These are phyloP conservation scores for Drosophila pruinosa DNA, from an alignment of 1,140 invertebrate species.

Conservation along the genomic window DNA sequence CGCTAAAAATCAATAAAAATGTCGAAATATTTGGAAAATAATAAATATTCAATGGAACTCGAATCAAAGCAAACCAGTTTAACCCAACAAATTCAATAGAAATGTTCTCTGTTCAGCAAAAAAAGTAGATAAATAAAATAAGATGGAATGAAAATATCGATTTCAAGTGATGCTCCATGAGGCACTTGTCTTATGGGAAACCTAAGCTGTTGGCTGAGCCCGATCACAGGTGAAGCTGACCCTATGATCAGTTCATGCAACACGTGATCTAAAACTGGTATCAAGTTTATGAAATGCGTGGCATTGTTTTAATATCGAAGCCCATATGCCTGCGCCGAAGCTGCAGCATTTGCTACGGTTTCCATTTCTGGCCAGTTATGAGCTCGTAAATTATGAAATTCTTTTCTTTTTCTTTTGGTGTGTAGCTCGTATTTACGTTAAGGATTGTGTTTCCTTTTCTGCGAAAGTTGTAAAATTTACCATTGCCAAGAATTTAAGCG, in stretches of 20 bases:
- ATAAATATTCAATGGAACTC: slow-evolving; percentile 52
- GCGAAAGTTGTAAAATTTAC: slow-evolving; percentile 71
- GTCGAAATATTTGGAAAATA: slow-evolving; percentile 62
- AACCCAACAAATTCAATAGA: slow-evolving; percentile 60
- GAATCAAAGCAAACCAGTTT: slow-evolving; percentile 60
- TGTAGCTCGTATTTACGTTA: slow-evolving; percentile 28
- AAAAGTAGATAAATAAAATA: slow-evolving; percentile 13
- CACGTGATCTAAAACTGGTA: slow-evolving; percentile 13
- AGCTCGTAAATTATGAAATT: slow-evolving; percentile 69
- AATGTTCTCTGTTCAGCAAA: slow-evolving; percentile 52
- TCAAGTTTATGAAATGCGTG: slow-evolving; percentile 17
- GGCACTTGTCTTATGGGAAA: slow-evolving; percentile 46
- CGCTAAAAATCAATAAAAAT: slow-evolving; percentile 66
- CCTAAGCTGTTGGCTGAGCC: slow-evolving; percentile 30
- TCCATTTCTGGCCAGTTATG: slow-evolving; percentile 62
- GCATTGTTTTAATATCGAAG: slow-evolving; percentile 24
- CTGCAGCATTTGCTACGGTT: slow-evolving; percentile 26
- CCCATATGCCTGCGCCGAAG: slow-evolving; percentile 2
- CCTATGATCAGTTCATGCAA: slow-evolving; percentile 21
- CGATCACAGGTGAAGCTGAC: slow-evolving; percentile 12
- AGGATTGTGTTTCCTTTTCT: slow-evolving; percentile 72
- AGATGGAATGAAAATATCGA: slow-evolving; percentile 59
- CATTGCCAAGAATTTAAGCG: slow-evolving; percentile 33
- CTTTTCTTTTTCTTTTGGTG: not conserved
- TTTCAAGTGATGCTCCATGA: slow-evolving; percentile 57